Evolutionary conservation across 2,888 invertebrate species (phyloP).

Genomic region (Loripinus fragilis): DNA sequence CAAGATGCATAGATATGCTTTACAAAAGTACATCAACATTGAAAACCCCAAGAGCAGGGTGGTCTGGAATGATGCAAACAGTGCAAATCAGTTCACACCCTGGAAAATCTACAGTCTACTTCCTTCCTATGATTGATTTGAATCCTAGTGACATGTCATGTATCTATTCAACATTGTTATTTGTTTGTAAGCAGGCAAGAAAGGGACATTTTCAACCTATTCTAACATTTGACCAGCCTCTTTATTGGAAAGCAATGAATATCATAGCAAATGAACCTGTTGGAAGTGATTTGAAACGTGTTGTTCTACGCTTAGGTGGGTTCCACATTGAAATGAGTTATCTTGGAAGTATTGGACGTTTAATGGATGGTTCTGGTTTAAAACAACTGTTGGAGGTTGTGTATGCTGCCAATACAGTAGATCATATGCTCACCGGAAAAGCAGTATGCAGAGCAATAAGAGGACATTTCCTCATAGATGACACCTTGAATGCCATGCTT

Average conservation of each 20-base stretch:
- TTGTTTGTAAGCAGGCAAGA: slow-evolving; percentile 31
- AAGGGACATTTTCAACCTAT: slow-evolving; percentile 37
- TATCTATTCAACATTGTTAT: slow-evolving; percentile 45
- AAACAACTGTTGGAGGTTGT: slow-evolving; percentile 3
- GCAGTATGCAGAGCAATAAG: slow-evolving; percentile 18
- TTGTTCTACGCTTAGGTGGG: slow-evolving; percentile 10
- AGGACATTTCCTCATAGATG: not conserved
- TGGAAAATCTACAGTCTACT: not conserved
- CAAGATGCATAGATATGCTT: not conserved
- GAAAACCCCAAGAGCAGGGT: not conserved
- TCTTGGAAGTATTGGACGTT: slow-evolving; percentile 16
- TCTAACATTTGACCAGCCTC: slow-evolving; percentile 26
- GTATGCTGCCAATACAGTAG: not conserved
- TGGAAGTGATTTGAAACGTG: not conserved
- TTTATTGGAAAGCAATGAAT: slow-evolving; percentile 48
- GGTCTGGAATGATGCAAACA: slow-evolving; percentile 3
- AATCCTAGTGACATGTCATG: slow-evolving; percentile 47
- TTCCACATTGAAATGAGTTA: slow-evolving; percentile 1
- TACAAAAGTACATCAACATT: not conserved
- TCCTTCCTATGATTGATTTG: slow-evolving; percentile 29
- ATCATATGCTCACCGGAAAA: slow-evolving; percentile 10
- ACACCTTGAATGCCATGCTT: no score
- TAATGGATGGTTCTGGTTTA: slow-evolving; percentile 18
- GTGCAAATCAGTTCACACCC: not conserved
- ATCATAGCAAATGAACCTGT: slow-evolving; percentile 8